phyloP scores from a whole-genome alignment of 1,140 invertebrate genomes.

The Grapholita molesta region DNA sequence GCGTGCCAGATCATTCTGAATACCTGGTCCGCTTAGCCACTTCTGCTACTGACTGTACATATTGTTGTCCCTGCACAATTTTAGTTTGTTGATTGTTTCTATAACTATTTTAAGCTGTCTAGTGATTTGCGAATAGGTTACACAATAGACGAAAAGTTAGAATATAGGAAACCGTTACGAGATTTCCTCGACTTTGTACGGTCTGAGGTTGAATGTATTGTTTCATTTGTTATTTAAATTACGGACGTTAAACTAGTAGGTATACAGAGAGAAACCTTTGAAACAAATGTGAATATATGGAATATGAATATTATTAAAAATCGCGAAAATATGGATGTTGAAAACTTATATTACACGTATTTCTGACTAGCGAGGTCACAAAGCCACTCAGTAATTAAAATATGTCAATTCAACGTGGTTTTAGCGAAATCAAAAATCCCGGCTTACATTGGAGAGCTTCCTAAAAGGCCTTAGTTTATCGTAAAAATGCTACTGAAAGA shows the following conservation, averaged over 20 bases:
- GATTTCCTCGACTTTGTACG: background rate
- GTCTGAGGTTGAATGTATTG: background rate
- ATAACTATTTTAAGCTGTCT: background rate
- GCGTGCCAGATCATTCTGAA: no score
- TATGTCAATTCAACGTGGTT: no score
- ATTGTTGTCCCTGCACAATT: no score
- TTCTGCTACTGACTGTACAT: no score
- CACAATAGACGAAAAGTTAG: background rate
- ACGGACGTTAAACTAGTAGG: background rate
- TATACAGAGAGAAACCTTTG: background rate
- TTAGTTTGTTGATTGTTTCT: background rate
- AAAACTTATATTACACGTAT: no score
- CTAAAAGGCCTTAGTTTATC: background rate
- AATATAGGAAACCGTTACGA: background rate
- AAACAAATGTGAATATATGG: background rate
- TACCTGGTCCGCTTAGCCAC: no score
- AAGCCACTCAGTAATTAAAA: no score
- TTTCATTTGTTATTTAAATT: background rate
- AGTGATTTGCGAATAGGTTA: background rate
- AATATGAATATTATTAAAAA: background rate
- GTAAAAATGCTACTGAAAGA: background rate
- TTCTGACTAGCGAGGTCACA: no score
- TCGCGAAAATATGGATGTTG: no score
- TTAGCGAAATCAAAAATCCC: no score
- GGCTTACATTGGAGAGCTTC: no score